Evolutionary conservation across 2,888 invertebrate species (phyloP).

Genomic region (Parasteatoda lunata): DNA sequence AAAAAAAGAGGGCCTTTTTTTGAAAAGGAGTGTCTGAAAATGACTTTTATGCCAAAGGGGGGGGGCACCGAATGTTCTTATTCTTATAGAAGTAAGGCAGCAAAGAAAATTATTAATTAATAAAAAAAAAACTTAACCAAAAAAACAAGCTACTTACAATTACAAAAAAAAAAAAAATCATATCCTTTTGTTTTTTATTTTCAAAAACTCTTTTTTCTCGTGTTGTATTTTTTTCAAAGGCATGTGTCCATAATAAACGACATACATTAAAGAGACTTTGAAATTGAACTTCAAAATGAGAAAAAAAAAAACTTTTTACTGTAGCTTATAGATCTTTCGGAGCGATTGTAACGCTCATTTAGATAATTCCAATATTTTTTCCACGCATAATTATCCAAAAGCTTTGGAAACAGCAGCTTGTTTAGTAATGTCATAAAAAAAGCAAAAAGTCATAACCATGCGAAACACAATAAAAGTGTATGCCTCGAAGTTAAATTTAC

Average conservation of each 20-base stretch:
- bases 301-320: not conserved
- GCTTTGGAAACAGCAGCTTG: not conserved
- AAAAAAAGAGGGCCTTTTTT: not conserved
- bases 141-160: not conserved
- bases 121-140: slow-evolving; percentile 17
- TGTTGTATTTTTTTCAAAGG: not conserved
- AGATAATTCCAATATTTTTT: not conserved
- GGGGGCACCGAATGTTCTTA: not conserved
- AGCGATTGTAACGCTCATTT: not conserved
- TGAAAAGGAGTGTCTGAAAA: slow-evolving; percentile 8
- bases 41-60: slow-evolving; percentile 15
- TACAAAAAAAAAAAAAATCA: not conserved
- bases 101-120: slow-evolving; percentile 35
- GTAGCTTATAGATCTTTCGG: not conserved
- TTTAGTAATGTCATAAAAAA: not conserved
- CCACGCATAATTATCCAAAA: not conserved
- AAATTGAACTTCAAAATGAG: not conserved
- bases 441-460: not conserved
- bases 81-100: not conserved
- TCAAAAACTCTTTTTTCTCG: not conserved
- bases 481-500: not conserved
- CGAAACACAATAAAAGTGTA: not conserved
- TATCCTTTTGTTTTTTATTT: not conserved
- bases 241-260: not conserved
- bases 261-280: not conserved